Evolutionary conservation across 2,797 vertebrate genomes (phyloP), one percentile per base, ranked within the genome.

Genomic region (Siniperca scherzeri): DNA sequence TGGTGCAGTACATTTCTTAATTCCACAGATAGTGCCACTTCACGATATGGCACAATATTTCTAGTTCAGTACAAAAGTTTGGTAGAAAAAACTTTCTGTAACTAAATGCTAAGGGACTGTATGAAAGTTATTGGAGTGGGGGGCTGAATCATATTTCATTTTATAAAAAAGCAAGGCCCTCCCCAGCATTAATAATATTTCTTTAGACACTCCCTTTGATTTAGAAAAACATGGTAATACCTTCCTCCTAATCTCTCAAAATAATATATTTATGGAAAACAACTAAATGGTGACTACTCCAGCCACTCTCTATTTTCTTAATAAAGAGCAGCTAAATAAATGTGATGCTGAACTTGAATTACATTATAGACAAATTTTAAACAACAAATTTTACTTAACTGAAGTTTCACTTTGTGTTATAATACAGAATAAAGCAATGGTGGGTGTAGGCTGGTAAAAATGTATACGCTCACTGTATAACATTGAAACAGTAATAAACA

Each of bases 241-340:
- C 27, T 60, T 60, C 30, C 5, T 42, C 7, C 21, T 13, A 13
- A 64, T 64, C 22, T 25, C 40, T 13, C 33, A 40, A 22, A 62
- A n/a, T 40, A 62, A 62, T 66, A 30, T 19, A 46, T 66, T 66
- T 42, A 64, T 64, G 61, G 38, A 64, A 65, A 44, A 48, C 6
- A 25, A 64, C 38, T 25, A 64, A 40, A 48, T 19, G 17, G 5
- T 19, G 46, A 48, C 5, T 48, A 19, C 16, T 46, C 13, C 6
- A 48, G 46, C 17, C 46, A 46, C 14, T 46, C 5, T 42, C 38
- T 16, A 36, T 36, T 62, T 62, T 62, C 1, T 12, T 7, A 62
- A 40, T 21, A 5, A 62, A 33, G 5, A 40, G 60, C 9, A 36
- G 60, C 36, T 42, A 16, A 64, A 64, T 16, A 42, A 64, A 42